Evolutionary conservation across 2,113 vertebrate genomes (phyloP).

Genomic region (Hippocampus guttulatus): DNA sequence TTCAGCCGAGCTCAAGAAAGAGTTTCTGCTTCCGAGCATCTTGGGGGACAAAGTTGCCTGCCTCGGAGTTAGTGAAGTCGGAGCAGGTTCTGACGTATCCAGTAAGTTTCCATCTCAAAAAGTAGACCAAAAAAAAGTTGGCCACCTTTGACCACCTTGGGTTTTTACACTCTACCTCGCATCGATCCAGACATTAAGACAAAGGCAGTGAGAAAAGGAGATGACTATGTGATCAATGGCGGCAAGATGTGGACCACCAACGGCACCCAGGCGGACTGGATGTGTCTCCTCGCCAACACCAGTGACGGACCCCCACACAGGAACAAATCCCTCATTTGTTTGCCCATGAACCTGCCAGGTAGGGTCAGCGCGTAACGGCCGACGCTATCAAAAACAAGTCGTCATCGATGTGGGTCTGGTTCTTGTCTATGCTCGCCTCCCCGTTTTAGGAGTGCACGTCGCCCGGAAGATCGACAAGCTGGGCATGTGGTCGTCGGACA

Average conservation of each 20-base stretch:
- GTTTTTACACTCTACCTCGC: neutral
- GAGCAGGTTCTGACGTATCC: slow-evolving; percentile 81
- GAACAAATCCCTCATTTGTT: slow-evolving; percentile 81
- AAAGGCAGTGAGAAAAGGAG: slow-evolving; percentile 73
- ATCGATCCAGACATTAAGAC: slow-evolving; percentile 73
- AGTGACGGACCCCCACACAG: slow-evolving; percentile 69
- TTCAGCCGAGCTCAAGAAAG: slow-evolving; percentile 74
- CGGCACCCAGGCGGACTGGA: slow-evolving; percentile 78
- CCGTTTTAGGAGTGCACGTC: slow-evolving; percentile 70
- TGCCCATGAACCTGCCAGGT: slow-evolving; percentile 80
- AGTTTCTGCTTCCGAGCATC: slow-evolving; percentile 77
- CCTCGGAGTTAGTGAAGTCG: slow-evolving; percentile 79
- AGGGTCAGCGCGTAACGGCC: slow-evolving; percentile 10
- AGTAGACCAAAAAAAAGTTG: neutral
- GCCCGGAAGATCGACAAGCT: slow-evolving; percentile 82
- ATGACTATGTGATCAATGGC: slow-evolving; percentile 78
- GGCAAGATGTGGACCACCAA: slow-evolving; percentile 82
- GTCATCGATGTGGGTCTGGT: neutral
- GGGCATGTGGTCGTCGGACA: slow-evolving; percentile 82
- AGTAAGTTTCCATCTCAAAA: slow-evolving; percentile 65
- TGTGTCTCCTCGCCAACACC: slow-evolving; percentile 80
- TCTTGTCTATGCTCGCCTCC: slow-evolving; percentile 1
- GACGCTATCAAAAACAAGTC: neutral
- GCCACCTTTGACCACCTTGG: neutral
- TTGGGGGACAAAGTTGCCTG: slow-evolving; percentile 79